phyloP scores from a whole-genome alignment of 1,140 invertebrate species.

The Caenorhabditis latens region DNA sequence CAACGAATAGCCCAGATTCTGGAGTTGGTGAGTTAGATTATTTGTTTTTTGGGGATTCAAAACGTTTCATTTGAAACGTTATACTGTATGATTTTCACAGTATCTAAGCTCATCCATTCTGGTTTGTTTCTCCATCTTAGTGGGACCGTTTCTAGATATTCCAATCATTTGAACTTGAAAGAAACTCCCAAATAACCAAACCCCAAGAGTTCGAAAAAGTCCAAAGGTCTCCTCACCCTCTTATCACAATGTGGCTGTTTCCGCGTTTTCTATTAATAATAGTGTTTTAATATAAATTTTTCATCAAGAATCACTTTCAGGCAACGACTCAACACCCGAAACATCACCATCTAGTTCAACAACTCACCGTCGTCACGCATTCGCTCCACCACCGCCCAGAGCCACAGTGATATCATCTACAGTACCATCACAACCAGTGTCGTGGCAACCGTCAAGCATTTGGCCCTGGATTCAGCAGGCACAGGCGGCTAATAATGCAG shows the following conservation, averaged over 20 bases:
- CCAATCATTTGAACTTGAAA: too few species aligned
- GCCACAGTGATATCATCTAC: neutral
- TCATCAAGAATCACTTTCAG: neutral
- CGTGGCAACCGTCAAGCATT: neutral
- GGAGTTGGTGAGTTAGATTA: conserved; percentile 15
- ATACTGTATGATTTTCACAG: too few species aligned
- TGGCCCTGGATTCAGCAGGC: conserved; percentile 44
- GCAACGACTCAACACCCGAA: conserved; percentile 37
- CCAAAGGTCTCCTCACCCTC: conserved; percentile 12
- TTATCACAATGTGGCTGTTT: neutral
- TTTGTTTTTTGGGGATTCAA: neutral
- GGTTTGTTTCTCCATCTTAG: too few species aligned
- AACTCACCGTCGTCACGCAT: neutral
- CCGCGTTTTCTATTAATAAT: neutral
- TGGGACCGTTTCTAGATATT: too few species aligned
- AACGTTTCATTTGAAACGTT: too few species aligned
- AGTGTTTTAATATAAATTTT: neutral
- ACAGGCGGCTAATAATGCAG: neutral
- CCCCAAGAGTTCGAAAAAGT: neutral
- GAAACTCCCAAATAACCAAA: too few species aligned
- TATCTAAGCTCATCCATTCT: too few species aligned
- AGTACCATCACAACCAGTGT: neutral
- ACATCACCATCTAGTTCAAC: conserved; percentile 28
- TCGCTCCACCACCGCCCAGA: conserved; percentile 14
- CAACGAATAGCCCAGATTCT: conserved; percentile 29